Evolutionary conservation across 30 jellyfish, hydroid and myxozoan species (phyloP).

Genomic region (Cassiopea andromeda): DNA sequence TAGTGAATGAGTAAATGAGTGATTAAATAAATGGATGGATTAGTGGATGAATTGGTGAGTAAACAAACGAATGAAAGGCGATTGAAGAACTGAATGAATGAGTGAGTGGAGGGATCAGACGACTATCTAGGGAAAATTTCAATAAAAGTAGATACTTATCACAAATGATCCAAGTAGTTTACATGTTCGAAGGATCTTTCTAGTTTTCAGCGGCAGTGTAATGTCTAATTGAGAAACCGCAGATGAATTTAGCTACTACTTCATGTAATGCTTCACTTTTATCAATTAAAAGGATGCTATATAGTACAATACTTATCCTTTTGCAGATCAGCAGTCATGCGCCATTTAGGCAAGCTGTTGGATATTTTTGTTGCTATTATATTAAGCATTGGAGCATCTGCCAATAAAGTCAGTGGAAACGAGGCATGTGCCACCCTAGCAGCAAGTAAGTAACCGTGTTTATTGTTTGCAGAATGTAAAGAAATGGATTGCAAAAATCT

Average conservation of each 20-base stretch:
- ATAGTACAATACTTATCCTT: neutral
- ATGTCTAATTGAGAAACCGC: no score
- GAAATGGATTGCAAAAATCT: no score
- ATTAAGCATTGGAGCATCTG: conserved; percentile 1
- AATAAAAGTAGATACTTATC: no score
- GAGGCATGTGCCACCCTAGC: conserved; percentile 52
- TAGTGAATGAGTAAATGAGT: neutral
- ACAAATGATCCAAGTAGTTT: no score
- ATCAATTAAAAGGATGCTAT: no score
- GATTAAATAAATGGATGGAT: neutral
- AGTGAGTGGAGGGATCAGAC: neutral
- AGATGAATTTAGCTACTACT: no score
- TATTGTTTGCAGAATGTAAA: no score
- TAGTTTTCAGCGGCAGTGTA: no score
- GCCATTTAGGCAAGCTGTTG: conserved; percentile 1
- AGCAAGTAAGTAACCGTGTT: conserved; percentile 32
- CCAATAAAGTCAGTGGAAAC: conserved; percentile 25
- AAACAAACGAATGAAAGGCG: no score
- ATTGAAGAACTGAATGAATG: neutral
- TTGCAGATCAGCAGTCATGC: conserved; percentile 6
- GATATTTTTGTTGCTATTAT: neutral
- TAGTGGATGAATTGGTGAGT: neutral
- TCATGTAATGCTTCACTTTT: neutral
- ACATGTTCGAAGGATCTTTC: no score
- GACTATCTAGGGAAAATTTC: no score